Evolutionary conservation across 2,113 vertebrate species (phyloP).

Genomic region (Neolamprologus modestus): DNA sequence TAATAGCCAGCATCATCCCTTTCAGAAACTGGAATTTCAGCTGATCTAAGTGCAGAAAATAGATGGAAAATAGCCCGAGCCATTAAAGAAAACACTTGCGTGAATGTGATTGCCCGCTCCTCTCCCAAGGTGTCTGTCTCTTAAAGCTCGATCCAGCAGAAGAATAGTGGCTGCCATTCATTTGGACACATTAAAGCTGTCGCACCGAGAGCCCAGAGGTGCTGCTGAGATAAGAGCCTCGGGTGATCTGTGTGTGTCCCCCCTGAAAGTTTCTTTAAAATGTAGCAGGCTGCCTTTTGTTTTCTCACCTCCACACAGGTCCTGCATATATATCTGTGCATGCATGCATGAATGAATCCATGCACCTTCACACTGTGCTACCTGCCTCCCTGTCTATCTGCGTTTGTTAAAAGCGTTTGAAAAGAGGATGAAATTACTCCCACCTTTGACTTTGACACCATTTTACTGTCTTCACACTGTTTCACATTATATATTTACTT

Average conservation of each 20-base stretch:
- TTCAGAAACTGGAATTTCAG: background rate
- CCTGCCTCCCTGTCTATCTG: background rate
- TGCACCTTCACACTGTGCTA: background rate
- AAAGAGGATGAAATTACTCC: conserved; percentile 51
- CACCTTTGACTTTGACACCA: conserved; percentile 58
- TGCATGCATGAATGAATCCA: conserved; percentile 1
- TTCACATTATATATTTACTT: conserved; percentile 65
- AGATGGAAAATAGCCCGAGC: background rate
- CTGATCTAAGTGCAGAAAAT: conserved; percentile 26
- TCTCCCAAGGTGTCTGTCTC: conserved; percentile 22
- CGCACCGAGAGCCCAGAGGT: conserved; percentile 26
- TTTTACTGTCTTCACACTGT: conserved; percentile 65
- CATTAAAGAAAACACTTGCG: conserved; percentile 16
- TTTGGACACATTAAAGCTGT: conserved; percentile 45
- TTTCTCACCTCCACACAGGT: conserved; percentile 60
- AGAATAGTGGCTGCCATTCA: conserved; percentile 13
- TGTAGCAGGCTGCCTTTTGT: conserved; percentile 47
- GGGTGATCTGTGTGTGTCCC: conserved; percentile 26
- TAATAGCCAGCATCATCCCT: background rate
- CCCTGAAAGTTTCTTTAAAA: conserved; percentile 47
- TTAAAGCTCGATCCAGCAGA: conserved; percentile 19
- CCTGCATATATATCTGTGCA: background rate
- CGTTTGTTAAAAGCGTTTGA: conserved; percentile 68
- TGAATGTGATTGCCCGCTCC: background rate
- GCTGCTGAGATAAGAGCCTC: conserved; percentile 58